phyloP scores from a whole-genome alignment of 2,888 invertebrate species.

The Matsumyia berberina region DNA sequence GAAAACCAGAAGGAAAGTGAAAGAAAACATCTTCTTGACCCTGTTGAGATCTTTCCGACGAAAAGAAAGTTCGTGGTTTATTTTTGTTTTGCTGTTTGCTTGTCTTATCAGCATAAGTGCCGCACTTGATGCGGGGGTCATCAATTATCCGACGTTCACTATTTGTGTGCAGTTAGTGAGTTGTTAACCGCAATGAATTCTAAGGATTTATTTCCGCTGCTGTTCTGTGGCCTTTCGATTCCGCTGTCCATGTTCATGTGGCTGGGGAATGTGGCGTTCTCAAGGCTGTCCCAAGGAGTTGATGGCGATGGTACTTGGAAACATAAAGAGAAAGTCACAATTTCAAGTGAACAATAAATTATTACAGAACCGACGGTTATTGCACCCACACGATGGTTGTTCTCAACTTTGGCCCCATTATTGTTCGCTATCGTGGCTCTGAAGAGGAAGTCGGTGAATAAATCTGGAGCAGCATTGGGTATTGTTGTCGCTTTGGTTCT shows the following conservation, averaged over 20 bases:
- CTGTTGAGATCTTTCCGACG: neutral
- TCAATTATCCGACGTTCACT: neutral
- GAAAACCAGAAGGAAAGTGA: slow-evolving; percentile 46
- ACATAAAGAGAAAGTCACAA: neutral
- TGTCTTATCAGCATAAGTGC: slow-evolving; percentile 52
- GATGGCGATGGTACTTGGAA: slow-evolving; percentile 86
- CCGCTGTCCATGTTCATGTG: slow-evolving; percentile 92
- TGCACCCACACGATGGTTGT: slow-evolving; percentile 83
- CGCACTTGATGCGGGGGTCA: slow-evolving; percentile 52
- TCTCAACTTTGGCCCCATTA: slow-evolving; percentile 85
- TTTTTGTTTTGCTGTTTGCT: slow-evolving; percentile 15
- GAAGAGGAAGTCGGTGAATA: slow-evolving; percentile 88
- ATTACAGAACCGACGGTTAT: slow-evolving; percentile 80
- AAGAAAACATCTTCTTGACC: slow-evolving; percentile 56
- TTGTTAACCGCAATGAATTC: slow-evolving; percentile 38
- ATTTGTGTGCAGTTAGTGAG: slow-evolving; percentile 14
- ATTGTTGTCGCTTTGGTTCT: slow-evolving; percentile 90
- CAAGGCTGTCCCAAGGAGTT: slow-evolving; percentile 85
- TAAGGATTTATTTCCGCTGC: slow-evolving; percentile 85
- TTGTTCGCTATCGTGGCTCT: slow-evolving; percentile 88
- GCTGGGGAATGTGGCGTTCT: slow-evolving; percentile 89
- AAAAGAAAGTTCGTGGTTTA: slow-evolving; percentile 51
- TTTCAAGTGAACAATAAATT: neutral
- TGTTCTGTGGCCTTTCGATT: slow-evolving; percentile 88
- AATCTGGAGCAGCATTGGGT: slow-evolving; percentile 90